Base-by-base conservation (phyloP, 2,888 invertebrate species). In the Heteromurus nitidus region DNA sequence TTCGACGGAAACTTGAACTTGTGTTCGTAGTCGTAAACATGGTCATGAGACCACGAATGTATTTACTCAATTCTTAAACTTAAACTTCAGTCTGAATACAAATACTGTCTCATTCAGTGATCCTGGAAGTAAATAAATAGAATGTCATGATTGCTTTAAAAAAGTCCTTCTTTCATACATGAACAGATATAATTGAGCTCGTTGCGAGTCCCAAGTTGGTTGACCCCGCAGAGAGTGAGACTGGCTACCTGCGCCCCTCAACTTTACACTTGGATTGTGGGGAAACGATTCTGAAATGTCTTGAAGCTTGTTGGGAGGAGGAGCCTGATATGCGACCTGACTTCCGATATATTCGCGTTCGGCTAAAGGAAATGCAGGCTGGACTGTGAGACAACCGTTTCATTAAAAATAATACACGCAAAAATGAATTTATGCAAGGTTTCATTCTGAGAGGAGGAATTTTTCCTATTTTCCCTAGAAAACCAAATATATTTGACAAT, bases 401-500 rank as follows among this genome's bases (percentile, higher is more conserved):
- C 53, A 76, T 62, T 58, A 16, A n/a, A 62, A 24, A 47, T 16
- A 7, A 31, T 60, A 44, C 16, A 30, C n/a, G n/a, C n/a, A n/a
- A n/a, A n/a, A n/a, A n/a, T n/a, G n/a, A n/a, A n/a, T n/a, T n/a
- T n/a, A n/a, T n/a, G n/a, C n/a, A n/a, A n/a, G 13, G 9, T 42
- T 42, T 42, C 42, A 42, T n/a, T 42, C 9, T 42, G 62, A 18
- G 7, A 36, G 5, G 36, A 36, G 7, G 13, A 36, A 36, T 36
- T 13, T 36, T 5, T 36, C 7, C 36, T 30, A 26, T 22, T 47
- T 18, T 30, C 30, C 88, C 7, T 87, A 94, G 94, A 89, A 95
- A 95, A 89, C 92, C 94, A 1, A 95, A 95, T 87, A 95, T 95
- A 85, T 95, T 95, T 88, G 96, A 96, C 90, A 95, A 96, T 88